Evolutionary conservation across 2,888 invertebrate genomes (phyloP).

Genomic region (Phaonia tiefii): DNA sequence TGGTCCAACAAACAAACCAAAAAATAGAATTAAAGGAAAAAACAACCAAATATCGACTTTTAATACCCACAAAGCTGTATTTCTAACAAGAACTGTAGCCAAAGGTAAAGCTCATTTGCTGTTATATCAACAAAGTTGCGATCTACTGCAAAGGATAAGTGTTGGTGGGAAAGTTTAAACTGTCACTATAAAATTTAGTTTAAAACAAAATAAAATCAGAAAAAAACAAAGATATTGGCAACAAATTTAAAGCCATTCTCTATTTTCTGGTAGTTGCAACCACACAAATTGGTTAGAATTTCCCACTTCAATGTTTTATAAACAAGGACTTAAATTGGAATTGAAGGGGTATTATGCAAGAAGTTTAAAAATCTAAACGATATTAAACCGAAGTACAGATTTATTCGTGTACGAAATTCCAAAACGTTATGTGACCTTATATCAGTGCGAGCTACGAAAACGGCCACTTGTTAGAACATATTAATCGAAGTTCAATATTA

Average conservation of each 20-base stretch:
- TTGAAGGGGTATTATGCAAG: background rate
- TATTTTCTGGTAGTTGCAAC: conserved; percentile 12
- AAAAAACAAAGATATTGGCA: conserved; percentile 10
- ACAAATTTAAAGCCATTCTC: background rate
- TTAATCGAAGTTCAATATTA: too few species aligned
- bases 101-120: background rate
- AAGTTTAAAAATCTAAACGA: background rate
- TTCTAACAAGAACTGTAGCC: conserved; percentile 10
- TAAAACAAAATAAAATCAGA: conserved; percentile 19
- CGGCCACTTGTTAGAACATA: too few species aligned
- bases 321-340: background rate
- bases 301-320: background rate
- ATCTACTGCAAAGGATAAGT: background rate
- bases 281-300: conserved; percentile 15
- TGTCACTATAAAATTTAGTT: conserved; percentile 12
- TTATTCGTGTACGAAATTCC: too few species aligned
- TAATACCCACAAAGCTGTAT: conserved; percentile 34
- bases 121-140: conserved; percentile 17
- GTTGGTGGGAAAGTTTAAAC: background rate
- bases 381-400: too few species aligned
- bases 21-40: background rate
- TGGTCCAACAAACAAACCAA: background rate
- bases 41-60: conserved; percentile 16
- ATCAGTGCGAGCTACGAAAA: too few species aligned
- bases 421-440: too few species aligned